Evolutionary conservation across 2,888 invertebrate species (phyloP), one percentile per base, ranked within the genome.

Genomic region (Arrhopalites spinosus): DNA sequence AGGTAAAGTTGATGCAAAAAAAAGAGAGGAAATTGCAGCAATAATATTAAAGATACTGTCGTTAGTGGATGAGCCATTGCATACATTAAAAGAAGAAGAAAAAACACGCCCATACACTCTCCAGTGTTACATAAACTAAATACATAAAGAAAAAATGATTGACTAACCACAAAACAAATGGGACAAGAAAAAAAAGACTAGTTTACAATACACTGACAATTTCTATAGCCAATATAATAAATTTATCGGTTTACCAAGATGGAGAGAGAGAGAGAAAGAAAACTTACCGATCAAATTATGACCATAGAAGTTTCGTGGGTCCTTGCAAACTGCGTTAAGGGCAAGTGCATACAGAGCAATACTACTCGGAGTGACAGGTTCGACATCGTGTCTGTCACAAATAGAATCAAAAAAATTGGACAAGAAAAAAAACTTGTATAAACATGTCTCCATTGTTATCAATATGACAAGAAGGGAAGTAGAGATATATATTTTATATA

Each of bases 231-330:
- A n/a, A n/a, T n/a, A n/a, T n/a, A n/a, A n/a, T n/a, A n/a, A n/a
- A n/a, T n/a, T n/a, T n/a, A n/a, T n/a, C n/a, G n/a, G n/a, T n/a
- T n/a, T n/a, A n/a, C n/a, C 25, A 61, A 61, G 25, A 23, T 5
- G 29, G 3, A 61, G 25, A 47, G 2, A 69, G 17, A 69, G 23
- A 69, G n/a, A 25, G 29, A 63, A 43, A 69, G 56, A 15, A 66
- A 84, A 86, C 0, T 91, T 91, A 17, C 93, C 91, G 20, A 94
- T 92, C 83, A 94, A 87, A 86, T 95, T 94, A 82, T 94, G 92
- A 1, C 93, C 92, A 85, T 94, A 92, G 86, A 94, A 94, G 77
- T 92, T 90, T 81, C 93, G 89, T 0, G 94, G 93, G 84, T 94
- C 94, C 85, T 91, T 91, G 86, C 94, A 95, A 75, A 93, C 88